A percentile compares a stretch with the other conserved stretches of the same genome.
Conservation (phyloP, 1,140 invertebrate species). For the Tyrophagus putrescentiae region DNA sequence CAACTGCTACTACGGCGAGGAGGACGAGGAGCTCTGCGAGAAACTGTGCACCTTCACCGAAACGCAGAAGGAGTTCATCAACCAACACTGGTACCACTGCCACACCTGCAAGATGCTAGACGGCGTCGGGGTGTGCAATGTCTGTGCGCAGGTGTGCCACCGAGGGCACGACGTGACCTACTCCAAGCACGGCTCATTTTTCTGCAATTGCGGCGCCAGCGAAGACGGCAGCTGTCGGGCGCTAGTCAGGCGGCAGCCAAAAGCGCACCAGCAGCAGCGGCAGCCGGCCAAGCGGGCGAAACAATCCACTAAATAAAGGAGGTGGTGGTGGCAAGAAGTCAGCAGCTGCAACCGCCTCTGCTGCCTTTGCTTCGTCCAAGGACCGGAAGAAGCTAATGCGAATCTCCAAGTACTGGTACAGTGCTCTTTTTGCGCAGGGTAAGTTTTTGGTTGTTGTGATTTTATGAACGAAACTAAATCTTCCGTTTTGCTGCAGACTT, state of each 20-base stretch:
- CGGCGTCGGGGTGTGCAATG: slow-evolving; percentile 88
- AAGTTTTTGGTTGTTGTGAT: background rate
- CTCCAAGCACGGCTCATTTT: slow-evolving; percentile 95
- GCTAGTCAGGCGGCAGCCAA: slow-evolving; percentile 10
- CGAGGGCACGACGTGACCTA: slow-evolving; percentile 91
- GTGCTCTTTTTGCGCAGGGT: background rate
- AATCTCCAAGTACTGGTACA: slow-evolving; percentile 10
- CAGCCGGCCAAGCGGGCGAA: too few relatives aligned
- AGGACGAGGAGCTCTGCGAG: slow-evolving; percentile 83
- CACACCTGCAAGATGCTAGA: slow-evolving; percentile 97
- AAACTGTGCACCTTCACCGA: slow-evolving; percentile 92
- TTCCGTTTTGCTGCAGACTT: background rate
- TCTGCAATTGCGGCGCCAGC: slow-evolving; percentile 95
- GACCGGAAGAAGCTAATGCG: background rate
- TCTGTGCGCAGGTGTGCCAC: slow-evolving; percentile 92
- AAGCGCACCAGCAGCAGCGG: too few relatives aligned
- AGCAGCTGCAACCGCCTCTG: background rate
- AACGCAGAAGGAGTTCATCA: slow-evolving; percentile 95
- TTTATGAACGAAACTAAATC: background rate
- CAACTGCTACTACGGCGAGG: slow-evolving; percentile 76
- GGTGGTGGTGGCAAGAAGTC: too few relatives aligned
- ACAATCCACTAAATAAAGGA: too few relatives aligned
- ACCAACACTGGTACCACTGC: slow-evolving; percentile 87
- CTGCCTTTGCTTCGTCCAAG: background rate
- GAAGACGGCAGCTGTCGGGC: slow-evolving; percentile 59